These are phyloP conservation scores for Drosophila testacea DNA, from an alignment of 2,888 invertebrate species.

Conservation along the genomic window DNA sequence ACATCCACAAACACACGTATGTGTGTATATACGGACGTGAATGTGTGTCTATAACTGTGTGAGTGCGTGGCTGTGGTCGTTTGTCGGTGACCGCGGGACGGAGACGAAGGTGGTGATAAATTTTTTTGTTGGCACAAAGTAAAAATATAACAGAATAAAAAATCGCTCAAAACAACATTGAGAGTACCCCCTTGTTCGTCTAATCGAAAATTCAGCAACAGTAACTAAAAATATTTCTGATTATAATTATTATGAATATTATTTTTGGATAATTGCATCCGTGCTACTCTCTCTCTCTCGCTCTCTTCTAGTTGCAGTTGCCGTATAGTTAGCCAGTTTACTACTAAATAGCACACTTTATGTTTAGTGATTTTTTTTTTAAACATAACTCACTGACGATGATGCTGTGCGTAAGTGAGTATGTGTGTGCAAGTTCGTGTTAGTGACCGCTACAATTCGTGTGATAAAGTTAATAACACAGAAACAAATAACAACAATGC, in stretches of 20 bases:
- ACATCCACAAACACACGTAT: constrained; percentile 31
- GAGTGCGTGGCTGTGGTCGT: constrained; percentile 44
- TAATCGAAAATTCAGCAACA: constrained; percentile 25
- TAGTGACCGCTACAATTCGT: constrained; percentile 13
- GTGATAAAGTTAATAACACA: constrained; percentile 24
- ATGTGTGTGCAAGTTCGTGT: constrained; percentile 8
- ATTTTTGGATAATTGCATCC: constrained; percentile 43
- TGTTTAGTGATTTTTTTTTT: constrained; percentile 30
- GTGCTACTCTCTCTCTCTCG: constrained; percentile 11
- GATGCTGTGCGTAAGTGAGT: constrained; percentile 36
- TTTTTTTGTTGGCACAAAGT: constrained; percentile 78
- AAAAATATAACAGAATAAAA: constrained; percentile 72
- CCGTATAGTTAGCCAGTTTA: constrained; percentile 14
- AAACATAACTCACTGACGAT: constrained; percentile 31
- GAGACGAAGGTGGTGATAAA: constrained; percentile 68
- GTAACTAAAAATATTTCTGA: constrained; percentile 26
- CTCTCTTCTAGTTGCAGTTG: constrained; percentile 16
- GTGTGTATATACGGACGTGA: not conserved
- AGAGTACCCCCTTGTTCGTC: constrained; percentile 33
- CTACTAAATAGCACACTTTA: constrained; percentile 33
- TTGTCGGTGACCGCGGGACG: constrained; percentile 43
- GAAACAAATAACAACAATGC: constrained; percentile 24
- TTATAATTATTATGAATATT: constrained; percentile 27
- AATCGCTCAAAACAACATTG: constrained; percentile 45
- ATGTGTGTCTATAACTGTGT: constrained; percentile 27